Evolutionary conservation across 53 echinoderm and acorn worm species (phyloP).

Genomic region (Crossaster papposus): DNA sequence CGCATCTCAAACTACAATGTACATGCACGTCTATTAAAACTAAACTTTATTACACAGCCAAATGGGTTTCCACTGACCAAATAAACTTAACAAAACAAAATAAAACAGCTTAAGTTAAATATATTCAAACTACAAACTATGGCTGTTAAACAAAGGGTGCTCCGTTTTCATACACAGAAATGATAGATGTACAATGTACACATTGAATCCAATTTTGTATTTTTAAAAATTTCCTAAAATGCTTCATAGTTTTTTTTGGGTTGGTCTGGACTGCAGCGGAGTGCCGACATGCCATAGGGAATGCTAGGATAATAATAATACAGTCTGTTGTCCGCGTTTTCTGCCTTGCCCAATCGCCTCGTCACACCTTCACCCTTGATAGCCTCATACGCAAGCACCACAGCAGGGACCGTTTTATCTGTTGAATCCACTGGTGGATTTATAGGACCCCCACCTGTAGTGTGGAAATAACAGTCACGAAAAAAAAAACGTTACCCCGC

Average conservation of each 20-base stretch:
- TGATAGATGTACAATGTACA: neutral
- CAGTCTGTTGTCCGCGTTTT: slow-evolving; percentile 31
- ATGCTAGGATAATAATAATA: slow-evolving; percentile 19
- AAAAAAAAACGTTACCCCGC: slow-evolving; percentile 60
- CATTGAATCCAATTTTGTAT: slow-evolving; percentile 5
- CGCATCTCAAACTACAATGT: neutral
- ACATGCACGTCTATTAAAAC: neutral
- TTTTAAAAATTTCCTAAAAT: slow-evolving; percentile 30
- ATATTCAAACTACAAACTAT: neutral
- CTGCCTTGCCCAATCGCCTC: slow-evolving; percentile 30
- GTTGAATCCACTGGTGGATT: slow-evolving; percentile 57
- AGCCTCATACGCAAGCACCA: slow-evolving; percentile 52
- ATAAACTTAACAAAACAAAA: too few species aligned
- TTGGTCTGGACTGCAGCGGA: slow-evolving; percentile 61
- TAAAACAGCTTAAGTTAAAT: too few species aligned
- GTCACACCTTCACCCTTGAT: slow-evolving; percentile 44
- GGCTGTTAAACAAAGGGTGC: neutral
- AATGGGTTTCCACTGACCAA: neutral
- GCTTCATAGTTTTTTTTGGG: slow-evolving; percentile 29
- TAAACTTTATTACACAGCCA: neutral
- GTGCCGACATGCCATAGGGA: slow-evolving; percentile 34
- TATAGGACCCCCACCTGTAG: slow-evolving; percentile 59
- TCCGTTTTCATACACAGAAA: neutral
- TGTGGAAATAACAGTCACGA: slow-evolving; percentile 43
- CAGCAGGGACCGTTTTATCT: slow-evolving; percentile 53